These are phyloP conservation scores for Dallia pectoralis DNA, from an alignment of 2,797 vertebrate species.

Conservation along the genomic window DNA sequence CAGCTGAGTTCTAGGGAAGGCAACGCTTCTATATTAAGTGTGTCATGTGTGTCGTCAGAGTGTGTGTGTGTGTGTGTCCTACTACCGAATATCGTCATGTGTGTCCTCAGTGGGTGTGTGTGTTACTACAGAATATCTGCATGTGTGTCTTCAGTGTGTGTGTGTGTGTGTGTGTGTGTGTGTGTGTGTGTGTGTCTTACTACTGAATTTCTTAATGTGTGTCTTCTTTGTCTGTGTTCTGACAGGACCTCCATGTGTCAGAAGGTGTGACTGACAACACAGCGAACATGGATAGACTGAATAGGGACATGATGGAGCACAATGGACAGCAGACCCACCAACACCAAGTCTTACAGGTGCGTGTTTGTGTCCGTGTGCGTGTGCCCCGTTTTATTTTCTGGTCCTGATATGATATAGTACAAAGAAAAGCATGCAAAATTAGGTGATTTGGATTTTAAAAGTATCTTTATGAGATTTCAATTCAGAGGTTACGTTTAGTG, in stretches of 20 bases:
- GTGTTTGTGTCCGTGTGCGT: neutral
- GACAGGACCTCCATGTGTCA: conserved; percentile 70
- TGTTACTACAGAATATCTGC: neutral
- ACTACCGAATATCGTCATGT: no score
- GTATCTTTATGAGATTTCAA: no score
- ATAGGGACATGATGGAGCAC: conserved; percentile 62
- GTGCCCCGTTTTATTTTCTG: no score
- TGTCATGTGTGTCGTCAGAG: conserved; percentile 14
- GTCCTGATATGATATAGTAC: no score
- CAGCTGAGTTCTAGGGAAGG: conserved; percentile 64
- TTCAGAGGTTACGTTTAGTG: no score
- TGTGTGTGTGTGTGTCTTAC: conserved; percentile 7
- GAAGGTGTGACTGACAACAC: conserved; percentile 55
- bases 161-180: neutral
- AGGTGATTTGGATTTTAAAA: no score
- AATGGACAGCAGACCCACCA: conserved; percentile 74
- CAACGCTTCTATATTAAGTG: conserved; percentile 65
- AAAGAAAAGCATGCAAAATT: no score
- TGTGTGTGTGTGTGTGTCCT: neutral
- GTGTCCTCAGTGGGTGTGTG: conserved; percentile 19
- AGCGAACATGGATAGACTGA: conserved; percentile 76
- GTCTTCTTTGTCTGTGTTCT: conserved; percentile 11
- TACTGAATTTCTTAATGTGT: neutral
- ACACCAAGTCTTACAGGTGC: conserved; percentile 83
- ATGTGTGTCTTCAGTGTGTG: neutral